phyloP scores from a whole-genome alignment of 1,140 invertebrate species.

The Apolygus lucorum region DNA sequence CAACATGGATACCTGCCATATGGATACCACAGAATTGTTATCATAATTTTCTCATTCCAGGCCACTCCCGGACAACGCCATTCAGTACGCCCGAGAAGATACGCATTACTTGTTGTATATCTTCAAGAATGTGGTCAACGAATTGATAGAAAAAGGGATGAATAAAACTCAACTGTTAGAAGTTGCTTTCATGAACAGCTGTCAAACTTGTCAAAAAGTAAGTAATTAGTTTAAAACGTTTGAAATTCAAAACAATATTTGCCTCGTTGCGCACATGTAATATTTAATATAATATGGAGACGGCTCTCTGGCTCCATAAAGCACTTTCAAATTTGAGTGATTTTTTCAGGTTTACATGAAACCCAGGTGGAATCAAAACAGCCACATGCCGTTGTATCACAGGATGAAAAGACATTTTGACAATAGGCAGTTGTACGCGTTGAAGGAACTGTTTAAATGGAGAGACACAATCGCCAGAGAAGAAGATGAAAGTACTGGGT shows the following conservation, averaged over 20 bases:
- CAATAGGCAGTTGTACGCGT: slow-evolving; percentile 71
- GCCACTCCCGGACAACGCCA: slow-evolving; percentile 73
- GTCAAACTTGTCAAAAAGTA: slow-evolving; percentile 58
- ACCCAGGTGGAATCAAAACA: slow-evolving; percentile 59
- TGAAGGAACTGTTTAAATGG: slow-evolving; percentile 80
- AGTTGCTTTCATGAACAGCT: slow-evolving; percentile 61
- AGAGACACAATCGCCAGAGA: slow-evolving; percentile 71
- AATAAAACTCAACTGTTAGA: slow-evolving; percentile 58
- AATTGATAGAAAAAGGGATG: slow-evolving; percentile 62
- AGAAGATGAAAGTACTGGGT: slow-evolving; percentile 84
- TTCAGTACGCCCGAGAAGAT: slow-evolving; percentile 85
- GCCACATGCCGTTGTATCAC: slow-evolving; percentile 63
- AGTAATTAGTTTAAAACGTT: too few species aligned
- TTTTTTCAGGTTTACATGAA: slow-evolving; percentile 74
- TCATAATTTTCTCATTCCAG: slow-evolving; percentile 39
- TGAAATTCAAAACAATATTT: too few species aligned
- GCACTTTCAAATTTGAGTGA: too few species aligned
- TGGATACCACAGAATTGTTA: too few species aligned
- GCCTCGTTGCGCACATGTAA: too few species aligned
- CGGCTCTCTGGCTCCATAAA: too few species aligned
- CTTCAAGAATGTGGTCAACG: slow-evolving; percentile 71
- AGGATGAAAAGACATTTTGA: slow-evolving; percentile 76
- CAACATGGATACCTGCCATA: slow-evolving; percentile 1
- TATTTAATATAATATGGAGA: too few species aligned
- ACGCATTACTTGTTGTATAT: slow-evolving; percentile 94